Percentiles rank a stretch among this genome's conserved stretches.
Conservation (phyloP, 2,113 vertebrate species). For the Epinephelus moara region DNA sequence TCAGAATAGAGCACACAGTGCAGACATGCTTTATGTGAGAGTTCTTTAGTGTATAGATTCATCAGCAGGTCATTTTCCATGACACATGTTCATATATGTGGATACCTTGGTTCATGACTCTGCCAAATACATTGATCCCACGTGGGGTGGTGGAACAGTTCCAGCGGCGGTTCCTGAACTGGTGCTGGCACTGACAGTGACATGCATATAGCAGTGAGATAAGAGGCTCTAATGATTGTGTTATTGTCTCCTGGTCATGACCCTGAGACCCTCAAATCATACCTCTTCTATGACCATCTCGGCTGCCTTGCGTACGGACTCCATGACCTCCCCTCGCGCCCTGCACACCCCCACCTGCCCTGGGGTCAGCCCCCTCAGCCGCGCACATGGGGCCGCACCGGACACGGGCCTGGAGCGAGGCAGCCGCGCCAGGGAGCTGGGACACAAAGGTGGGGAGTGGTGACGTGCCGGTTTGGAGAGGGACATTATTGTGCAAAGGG, state of each 20-base stretch:
- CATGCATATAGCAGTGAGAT: constrained; percentile 16
- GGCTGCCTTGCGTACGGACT: constrained; percentile 72
- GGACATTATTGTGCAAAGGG: constrained; percentile 13
- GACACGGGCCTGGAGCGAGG: constrained; percentile 79
- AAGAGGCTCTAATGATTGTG: not conserved
- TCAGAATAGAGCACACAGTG: not conserved
- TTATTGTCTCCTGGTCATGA: not conserved
- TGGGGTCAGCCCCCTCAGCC: constrained; percentile 81
- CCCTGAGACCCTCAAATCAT: not conserved
- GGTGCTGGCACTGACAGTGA: constrained; percentile 82
- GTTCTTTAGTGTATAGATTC: not conserved
- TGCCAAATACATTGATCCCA: constrained; percentile 85
- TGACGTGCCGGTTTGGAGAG: constrained; percentile 19
- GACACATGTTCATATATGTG: not conserved
- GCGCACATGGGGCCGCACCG: constrained; percentile 77
- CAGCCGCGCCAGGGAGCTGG: constrained; percentile 85
- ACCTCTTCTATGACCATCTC: constrained; percentile 88
- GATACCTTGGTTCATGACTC: constrained; percentile 85
- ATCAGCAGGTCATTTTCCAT: not conserved
- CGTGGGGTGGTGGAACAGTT: constrained; percentile 87
- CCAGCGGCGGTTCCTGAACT: constrained; percentile 84
- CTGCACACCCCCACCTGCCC: constrained; percentile 85
- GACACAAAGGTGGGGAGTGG: constrained; percentile 27
- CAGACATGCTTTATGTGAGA: not conserved
- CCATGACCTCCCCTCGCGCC: constrained; percentile 85